Evolutionary conservation across 2,113 vertebrate genomes (phyloP), one percentile per base, ranked within the genome.

Genomic region (Oreochromis niloticus): DNA sequence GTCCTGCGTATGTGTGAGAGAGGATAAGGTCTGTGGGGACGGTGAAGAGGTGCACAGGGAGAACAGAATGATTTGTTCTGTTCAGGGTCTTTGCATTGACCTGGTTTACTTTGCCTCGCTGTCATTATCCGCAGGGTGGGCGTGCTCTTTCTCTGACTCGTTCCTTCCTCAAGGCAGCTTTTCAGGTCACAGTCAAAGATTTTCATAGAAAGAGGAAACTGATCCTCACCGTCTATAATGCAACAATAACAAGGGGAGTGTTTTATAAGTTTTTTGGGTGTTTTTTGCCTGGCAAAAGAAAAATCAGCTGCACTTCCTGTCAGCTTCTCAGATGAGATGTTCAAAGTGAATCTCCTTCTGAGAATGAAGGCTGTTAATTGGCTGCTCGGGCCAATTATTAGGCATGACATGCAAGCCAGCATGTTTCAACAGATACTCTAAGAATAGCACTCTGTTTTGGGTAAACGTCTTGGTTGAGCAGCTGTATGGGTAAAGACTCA

Each of bases 1-100:
- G 3, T 81, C 73, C 36, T 66, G 85, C 41, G 16, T 63, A 10
- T 14, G 4, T 3, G 24, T 32, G 27, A 9, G 48, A 0, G 68
- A 54, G 68, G 61, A 56, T 61, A 5, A 73, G 83, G 66, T 84
- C 85, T 81, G 41, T 17, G 10, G 88, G 85, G 87, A 85, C 75
- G 41, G 52, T 2, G 36, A 80, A 27, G 83, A 85, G 81, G 83
- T 80, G 82, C 73, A 32, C 46, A 7, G 80, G 78, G 73, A 88
- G 90, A 93, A 82, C 89, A 63, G 87, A 79, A 92, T 84, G 87
- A 90, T 90, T 93, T 61, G 89, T 88, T 88, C 88, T 84, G 84
- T 87, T 91, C 86, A 88, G 91, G 89, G 88, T 93, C 88, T 86
- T 92, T 88, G 85, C 84, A 82, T 90, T 94, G 94, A 94, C 93